Evolutionary conservation across 2,888 invertebrate species (phyloP).

Genomic region (Nemurella pictetii): DNA sequence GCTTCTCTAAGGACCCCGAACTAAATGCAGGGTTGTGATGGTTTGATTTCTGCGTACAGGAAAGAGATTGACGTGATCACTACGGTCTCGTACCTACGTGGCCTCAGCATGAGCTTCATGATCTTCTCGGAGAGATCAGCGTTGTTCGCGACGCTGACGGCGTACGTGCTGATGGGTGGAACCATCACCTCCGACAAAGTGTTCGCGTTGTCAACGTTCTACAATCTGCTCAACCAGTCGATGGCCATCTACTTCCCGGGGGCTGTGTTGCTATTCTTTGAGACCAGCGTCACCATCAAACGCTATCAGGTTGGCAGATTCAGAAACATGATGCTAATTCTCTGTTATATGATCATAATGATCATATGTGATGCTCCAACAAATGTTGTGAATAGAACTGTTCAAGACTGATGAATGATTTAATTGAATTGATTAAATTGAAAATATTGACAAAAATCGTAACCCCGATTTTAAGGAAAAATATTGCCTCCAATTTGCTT

Average conservation of each 20-base stretch:
- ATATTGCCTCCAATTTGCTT: too few relatives aligned
- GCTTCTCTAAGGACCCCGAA: neutral
- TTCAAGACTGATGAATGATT: too few relatives aligned
- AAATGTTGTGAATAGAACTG: too few relatives aligned
- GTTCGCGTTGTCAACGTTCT: slow-evolving; percentile 37
- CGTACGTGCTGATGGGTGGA: slow-evolving; percentile 72
- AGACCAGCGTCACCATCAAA: slow-evolving; percentile 52
- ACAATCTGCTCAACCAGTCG: slow-evolving; percentile 46
- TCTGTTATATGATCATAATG: too few relatives aligned
- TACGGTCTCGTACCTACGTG: slow-evolving; percentile 62
- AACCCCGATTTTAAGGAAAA: too few relatives aligned
- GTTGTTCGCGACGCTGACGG: slow-evolving; percentile 76
- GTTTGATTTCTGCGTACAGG: slow-evolving; percentile 15
- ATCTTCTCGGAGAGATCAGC: slow-evolving; percentile 86
- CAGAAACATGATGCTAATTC: too few relatives aligned
- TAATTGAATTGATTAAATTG: too few relatives aligned
- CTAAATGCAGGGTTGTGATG: too few relatives aligned
- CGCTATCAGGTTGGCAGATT: slow-evolving; percentile 57
- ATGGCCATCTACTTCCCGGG: slow-evolving; percentile 48
- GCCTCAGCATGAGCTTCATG: slow-evolving; percentile 68
- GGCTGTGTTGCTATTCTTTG: slow-evolving; percentile 52
- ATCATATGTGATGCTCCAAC: neutral
- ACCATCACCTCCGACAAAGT: slow-evolving; percentile 68
- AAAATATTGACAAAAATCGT: too few relatives aligned
- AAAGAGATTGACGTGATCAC: slow-evolving; percentile 35